These are phyloP conservation scores for Chrysemys picta DNA, from an alignment of 2,113 vertebrate species.

Conservation along the genomic window DNA sequence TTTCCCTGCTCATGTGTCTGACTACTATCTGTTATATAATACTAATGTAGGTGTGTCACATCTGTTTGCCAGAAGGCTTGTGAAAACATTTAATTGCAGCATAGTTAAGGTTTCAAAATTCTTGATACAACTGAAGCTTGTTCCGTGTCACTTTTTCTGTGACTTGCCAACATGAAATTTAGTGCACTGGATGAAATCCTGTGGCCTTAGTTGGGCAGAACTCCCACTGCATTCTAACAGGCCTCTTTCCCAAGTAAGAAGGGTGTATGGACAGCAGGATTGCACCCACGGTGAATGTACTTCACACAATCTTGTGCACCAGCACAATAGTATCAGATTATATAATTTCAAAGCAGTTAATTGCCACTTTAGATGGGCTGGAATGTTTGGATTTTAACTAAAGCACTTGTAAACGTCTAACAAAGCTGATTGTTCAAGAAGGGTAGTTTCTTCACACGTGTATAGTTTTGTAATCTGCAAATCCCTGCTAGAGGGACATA, in stretches of 20 bases:
- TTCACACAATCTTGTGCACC: background rate
- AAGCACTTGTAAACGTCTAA: background rate
- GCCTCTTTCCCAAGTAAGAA: background rate
- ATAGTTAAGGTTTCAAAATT: background rate
- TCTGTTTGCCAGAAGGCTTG: background rate
- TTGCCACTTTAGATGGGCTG: background rate
- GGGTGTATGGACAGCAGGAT: background rate
- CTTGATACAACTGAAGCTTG: background rate
- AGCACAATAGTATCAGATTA: background rate
- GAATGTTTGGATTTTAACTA: background rate
- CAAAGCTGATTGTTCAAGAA: background rate
- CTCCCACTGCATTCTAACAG: background rate
- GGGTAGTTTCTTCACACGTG: background rate
- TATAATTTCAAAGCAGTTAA: background rate
- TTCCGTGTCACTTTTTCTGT: background rate
- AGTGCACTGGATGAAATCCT: background rate
- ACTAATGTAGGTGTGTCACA: rapidly evolving
- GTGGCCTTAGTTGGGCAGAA: background rate
- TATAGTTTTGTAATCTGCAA: background rate
- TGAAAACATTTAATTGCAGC: background rate
- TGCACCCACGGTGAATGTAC: background rate
- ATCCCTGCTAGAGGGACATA: background rate
- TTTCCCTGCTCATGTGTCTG: background rate
- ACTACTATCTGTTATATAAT: background rate
- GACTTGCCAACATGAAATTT: background rate